phyloP scores from a whole-genome alignment of 2,113 vertebrate genomes.

The Cebus imitator region DNA sequence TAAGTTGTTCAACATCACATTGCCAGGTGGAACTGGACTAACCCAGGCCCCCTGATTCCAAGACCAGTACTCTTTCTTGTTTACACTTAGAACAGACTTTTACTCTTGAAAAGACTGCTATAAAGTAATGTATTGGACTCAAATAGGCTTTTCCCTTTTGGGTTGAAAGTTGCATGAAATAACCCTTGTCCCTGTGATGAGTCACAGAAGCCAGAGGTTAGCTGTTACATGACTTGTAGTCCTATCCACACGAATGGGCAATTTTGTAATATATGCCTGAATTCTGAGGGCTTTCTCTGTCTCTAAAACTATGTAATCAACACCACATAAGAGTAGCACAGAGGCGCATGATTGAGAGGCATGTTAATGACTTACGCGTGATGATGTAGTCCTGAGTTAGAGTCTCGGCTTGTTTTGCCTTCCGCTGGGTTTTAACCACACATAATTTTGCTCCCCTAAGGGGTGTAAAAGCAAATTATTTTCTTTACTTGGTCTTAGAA shows the following conservation, averaged over 20 bases:
- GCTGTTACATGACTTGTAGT: neutral
- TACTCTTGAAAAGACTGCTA: slow-evolving; percentile 43
- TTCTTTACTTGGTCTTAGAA: slow-evolving; percentile 56
- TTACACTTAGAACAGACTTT: slow-evolving; percentile 10
- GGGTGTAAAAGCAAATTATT: slow-evolving; percentile 64
- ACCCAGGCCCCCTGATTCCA: neutral
- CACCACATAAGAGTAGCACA: neutral
- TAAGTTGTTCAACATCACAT: neutral
- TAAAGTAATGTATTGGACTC: neutral
- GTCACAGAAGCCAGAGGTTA: slow-evolving; percentile 32
- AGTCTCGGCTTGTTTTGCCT: slow-evolving; percentile 93
- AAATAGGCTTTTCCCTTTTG: slow-evolving; percentile 2
- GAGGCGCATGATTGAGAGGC: neutral
- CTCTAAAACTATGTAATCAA: neutral
- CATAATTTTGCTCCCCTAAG: slow-evolving; percentile 96
- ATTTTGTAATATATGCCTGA: neutral
- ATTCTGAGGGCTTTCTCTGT: neutral
- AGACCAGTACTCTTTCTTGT: neutral
- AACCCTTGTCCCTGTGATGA: neutral
- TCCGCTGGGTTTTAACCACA: slow-evolving; percentile 95
- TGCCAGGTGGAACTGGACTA: neutral
- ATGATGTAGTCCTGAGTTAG: slow-evolving; percentile 99
- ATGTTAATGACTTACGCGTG: slow-evolving; percentile 90
- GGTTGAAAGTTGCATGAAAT: neutral
- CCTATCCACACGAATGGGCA: neutral